A percentile compares a stretch with the other conserved stretches of the same genome.
Evolutionary conservation across 2,113 vertebrate genomes (phyloP).

Genomic region (Gulo gulo): DNA sequence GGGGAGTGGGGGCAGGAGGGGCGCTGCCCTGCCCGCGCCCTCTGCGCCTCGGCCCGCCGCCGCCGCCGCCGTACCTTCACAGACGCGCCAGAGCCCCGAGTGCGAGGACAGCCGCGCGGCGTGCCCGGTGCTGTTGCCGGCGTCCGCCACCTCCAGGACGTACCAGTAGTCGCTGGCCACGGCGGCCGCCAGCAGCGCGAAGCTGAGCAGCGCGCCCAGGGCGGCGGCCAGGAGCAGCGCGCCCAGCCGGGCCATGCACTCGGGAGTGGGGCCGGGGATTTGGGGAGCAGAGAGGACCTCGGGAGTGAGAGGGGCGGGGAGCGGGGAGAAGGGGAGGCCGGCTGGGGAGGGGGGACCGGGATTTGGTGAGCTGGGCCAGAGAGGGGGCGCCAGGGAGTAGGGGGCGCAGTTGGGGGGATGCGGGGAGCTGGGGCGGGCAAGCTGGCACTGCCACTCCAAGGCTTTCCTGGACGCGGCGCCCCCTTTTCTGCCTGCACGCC

Average conservation of each 20-base stretch:
- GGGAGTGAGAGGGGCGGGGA: neutral
- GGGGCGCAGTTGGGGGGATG: neutral
- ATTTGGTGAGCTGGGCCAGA: neutral
- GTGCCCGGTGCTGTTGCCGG: constrained; percentile 56
- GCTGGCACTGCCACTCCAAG: fast-evolving
- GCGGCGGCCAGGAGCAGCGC: constrained; percentile 82
- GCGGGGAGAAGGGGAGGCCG: neutral
- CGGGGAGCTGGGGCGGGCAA: neutral
- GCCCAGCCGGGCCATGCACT: constrained; percentile 60
- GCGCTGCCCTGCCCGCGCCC: neutral
- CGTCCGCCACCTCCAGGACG: constrained; percentile 84
- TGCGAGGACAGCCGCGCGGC: constrained; percentile 79
- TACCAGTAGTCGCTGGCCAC: constrained; percentile 88
- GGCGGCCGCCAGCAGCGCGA: constrained; percentile 83
- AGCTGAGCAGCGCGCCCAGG: constrained; percentile 83
- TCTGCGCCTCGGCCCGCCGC: neutral
- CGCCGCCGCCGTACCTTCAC: constrained; percentile 72
- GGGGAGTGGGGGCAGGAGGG: neutral
- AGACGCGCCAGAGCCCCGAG: constrained; percentile 84
- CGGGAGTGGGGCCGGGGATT: fast-evolving
- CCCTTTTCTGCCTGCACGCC: neutral
- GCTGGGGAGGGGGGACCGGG: no score
- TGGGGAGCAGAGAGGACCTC: neutral
- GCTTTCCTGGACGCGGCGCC: neutral
- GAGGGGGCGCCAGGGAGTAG: neutral